Evolutionary conservation across 64 coral and sea anemone genomes (phyloP).

Genomic region (Exaiptasia diaphana): DNA sequence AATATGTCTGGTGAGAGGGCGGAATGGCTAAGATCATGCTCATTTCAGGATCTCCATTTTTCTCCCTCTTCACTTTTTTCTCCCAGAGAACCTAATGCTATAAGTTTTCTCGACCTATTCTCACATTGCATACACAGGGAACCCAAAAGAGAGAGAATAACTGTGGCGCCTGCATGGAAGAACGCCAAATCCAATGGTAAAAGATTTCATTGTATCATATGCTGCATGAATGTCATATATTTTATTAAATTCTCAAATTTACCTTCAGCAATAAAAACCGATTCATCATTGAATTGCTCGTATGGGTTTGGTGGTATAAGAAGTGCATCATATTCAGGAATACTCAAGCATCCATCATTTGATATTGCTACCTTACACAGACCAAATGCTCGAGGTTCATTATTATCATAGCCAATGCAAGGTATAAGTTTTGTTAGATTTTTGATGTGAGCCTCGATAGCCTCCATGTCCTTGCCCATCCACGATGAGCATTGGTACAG

Average conservation of each 20-base stretch:
- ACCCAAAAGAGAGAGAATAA: no score
- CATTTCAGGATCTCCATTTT: no score
- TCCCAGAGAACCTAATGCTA: no score
- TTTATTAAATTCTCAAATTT: not conserved
- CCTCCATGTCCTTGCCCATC: conserved; percentile 55
- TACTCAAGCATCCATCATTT: conserved; percentile 39
- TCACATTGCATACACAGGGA: no score
- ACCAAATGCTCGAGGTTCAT: conserved; percentile 51
- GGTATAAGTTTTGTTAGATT: conserved; percentile 44
- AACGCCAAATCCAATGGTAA: not conserved
- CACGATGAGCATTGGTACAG: conserved; percentile 43
- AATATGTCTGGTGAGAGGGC: no score
- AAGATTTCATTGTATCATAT: not conserved
- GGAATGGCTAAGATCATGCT: no score
- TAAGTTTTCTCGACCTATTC: no score
- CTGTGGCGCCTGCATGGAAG: no score
- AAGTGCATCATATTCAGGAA: conserved; percentile 38
- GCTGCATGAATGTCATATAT: not conserved
- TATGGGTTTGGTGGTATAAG: conserved; percentile 34
- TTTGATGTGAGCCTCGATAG: conserved; percentile 54
- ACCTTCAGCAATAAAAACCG: conserved; percentile 71
- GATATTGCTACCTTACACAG: conserved; percentile 41
- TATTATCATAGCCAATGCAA: not conserved
- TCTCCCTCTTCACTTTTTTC: no score
- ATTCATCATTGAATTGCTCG: not conserved